Base-by-base conservation (phyloP, 2,113 vertebrate genomes). In the Lampris incognitus region DNA sequence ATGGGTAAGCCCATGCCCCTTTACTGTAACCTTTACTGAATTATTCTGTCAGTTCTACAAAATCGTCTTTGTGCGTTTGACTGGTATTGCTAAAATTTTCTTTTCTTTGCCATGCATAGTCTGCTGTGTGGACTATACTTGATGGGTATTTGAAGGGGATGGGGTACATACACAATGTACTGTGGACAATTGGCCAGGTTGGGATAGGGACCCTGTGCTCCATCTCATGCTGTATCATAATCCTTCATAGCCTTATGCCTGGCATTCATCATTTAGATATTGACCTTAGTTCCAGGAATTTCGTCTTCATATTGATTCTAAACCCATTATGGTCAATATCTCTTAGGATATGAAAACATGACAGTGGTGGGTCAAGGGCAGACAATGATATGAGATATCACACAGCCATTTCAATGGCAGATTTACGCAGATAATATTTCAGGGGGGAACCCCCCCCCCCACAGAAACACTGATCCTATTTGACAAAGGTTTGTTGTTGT, bases 391-490 rank as follows among this genome's bases (percentile, higher is more conserved):
- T 10, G n/a, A 69, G 38, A 60, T 24, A 67, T 61, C 6, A 6
- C 41, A 4, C 38, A 57, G 44, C 59, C 0, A 0, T 63, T 44
- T 59, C n/a, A 57, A 48, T 51, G 46, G 38, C 48, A 42, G 39
- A 51, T 39, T 42, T 9, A 36, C n/a, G 56, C 41, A 13, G 3
- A 24, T 42, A 58, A 49, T 9, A 37, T 67, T 73, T 62, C 9
- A 67, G 57, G 64, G 9, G 56, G 11, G 9, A 58, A 24, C 24
- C 24, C 24, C 24, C 24, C 24, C 24, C 24, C 24, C 24, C 24
- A 50, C 50, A 49, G 11, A 51, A 56, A 59, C 36, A 73, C 40
- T 57, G 42, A 68, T 36, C 6, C 55, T 52, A 50, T 72, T 72
- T 40, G 51, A 50, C 4, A 1, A 42, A 63, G 39, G 6, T 67